Conservation (phyloP, 2,888 invertebrate species). For the Alviniconcha strummeri region DNA sequence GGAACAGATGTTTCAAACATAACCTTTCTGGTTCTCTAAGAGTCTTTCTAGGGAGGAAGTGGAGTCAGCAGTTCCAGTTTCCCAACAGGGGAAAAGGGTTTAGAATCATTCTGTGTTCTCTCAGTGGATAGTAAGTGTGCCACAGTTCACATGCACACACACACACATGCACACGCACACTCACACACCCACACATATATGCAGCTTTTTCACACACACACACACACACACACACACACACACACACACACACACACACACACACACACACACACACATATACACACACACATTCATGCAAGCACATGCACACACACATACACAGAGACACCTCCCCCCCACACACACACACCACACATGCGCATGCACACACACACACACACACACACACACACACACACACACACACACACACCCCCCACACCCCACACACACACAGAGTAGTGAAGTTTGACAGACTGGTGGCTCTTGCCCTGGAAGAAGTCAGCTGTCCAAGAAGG, state of each 20-base stretch:
- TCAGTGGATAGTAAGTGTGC: too few relatives aligned
- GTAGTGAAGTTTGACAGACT: too few relatives aligned
- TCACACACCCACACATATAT: not conserved
- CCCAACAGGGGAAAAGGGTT: too few relatives aligned
- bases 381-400: constrained; percentile 32
- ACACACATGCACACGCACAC: constrained; percentile 23
- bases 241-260: constrained; percentile 15
- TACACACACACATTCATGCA: not conserved
- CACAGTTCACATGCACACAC: not conserved
- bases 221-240: constrained; percentile 16
- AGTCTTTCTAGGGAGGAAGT: too few relatives aligned
- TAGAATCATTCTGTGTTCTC: too few relatives aligned
- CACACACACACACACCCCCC: not conserved
- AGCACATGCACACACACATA: constrained; percentile 23
- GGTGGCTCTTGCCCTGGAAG: too few relatives aligned
- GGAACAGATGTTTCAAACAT: too few relatives aligned
- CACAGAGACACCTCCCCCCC: not conserved
- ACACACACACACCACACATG: not conserved
- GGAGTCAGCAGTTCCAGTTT: too few relatives aligned
- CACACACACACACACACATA: constrained; percentile 15
- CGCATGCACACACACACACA: constrained; percentile 1
- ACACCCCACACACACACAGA: constrained; percentile 10
- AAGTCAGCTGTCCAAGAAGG: too few relatives aligned
- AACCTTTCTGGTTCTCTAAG: too few relatives aligned
- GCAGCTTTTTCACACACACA: not conserved